Evolutionary conservation across 2,888 invertebrate species (phyloP).

Genomic region (Vandiemenella viatica): DNA sequence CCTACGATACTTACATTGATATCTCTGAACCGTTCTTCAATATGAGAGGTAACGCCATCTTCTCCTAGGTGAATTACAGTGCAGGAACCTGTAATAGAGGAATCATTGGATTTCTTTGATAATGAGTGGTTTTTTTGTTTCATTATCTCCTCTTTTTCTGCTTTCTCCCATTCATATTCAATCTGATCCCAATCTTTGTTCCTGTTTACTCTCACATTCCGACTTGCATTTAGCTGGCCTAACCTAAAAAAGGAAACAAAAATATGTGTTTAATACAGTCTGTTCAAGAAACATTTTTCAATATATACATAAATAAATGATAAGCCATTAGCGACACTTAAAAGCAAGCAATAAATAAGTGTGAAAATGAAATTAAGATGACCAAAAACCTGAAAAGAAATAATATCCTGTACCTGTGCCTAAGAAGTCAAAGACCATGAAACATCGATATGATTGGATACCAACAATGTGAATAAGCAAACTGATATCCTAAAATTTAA

Average conservation of each 20-base stretch:
- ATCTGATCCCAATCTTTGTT: constrained; percentile 42
- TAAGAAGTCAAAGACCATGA: too few species aligned
- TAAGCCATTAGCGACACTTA: too few species aligned
- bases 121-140: background rate
- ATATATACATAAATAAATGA: too few species aligned
- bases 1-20: background rate
- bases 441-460: too few species aligned
- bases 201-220: background rate
- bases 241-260: constrained; percentile 2
- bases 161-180: constrained; percentile 39
- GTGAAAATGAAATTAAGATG: too few species aligned
- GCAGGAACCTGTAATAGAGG: background rate
- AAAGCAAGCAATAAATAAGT: too few species aligned
- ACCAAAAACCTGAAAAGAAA: too few species aligned
- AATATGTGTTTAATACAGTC: background rate
- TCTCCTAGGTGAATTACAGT: constrained; percentile 3
- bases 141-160: constrained; percentile 27
- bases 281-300: background rate
- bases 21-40: background rate
- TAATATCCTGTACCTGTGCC: too few species aligned
- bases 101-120: background rate
- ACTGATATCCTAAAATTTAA: too few species aligned
- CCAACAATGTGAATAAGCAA: too few species aligned
- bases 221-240: constrained; percentile 4
- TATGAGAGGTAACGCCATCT: background rate